These are phyloP conservation scores for Pseudolaguvia tuberculata DNA, from an alignment of 2,113 vertebrate genomes.

Conservation along the genomic window DNA sequence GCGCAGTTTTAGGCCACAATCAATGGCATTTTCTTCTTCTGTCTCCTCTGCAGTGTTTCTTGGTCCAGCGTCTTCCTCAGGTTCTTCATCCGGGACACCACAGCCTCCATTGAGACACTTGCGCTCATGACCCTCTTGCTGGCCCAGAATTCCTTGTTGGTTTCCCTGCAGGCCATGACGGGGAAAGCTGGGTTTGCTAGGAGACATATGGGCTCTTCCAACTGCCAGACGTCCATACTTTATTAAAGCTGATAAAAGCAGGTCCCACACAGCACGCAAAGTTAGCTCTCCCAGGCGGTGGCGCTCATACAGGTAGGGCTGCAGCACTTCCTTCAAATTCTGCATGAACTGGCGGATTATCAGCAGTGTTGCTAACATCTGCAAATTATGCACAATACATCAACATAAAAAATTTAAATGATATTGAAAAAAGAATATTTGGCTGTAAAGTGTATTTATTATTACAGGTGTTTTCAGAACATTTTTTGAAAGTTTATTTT, in stretches of 20 bases:
- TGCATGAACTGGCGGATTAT: conserved; percentile 95
- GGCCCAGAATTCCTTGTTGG: conserved; percentile 53
- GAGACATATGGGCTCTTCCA: conserved; percentile 56
- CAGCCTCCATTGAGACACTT: conserved; percentile 90
- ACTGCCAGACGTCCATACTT: conserved; percentile 63
- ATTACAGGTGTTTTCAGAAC: neutral
- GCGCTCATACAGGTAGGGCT: conserved; percentile 87
- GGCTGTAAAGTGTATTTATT: neutral
- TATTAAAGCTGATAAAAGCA: conserved; percentile 73
- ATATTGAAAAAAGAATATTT: no score
- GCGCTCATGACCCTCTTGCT: conserved; percentile 62
- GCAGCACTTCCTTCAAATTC: conserved; percentile 89
- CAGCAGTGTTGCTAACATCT: conserved; percentile 96
- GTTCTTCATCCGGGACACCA: conserved; percentile 83
- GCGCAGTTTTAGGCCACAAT: conserved; percentile 86
- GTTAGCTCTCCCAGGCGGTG: conserved; percentile 82
- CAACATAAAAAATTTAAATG: neutral
- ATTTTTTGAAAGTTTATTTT: neutral
- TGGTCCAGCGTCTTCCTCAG: conserved; percentile 78
- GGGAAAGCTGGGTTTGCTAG: conserved; percentile 56
- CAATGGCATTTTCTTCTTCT: conserved; percentile 78
- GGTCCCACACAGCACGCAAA: conserved; percentile 69
- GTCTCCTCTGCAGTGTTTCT: conserved; percentile 75
- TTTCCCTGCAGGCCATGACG: conserved; percentile 57
- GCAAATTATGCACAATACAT: conserved; percentile 2